Conservation (phyloP, 1,140 invertebrate genomes). For the Drosophila bocki region DNA sequence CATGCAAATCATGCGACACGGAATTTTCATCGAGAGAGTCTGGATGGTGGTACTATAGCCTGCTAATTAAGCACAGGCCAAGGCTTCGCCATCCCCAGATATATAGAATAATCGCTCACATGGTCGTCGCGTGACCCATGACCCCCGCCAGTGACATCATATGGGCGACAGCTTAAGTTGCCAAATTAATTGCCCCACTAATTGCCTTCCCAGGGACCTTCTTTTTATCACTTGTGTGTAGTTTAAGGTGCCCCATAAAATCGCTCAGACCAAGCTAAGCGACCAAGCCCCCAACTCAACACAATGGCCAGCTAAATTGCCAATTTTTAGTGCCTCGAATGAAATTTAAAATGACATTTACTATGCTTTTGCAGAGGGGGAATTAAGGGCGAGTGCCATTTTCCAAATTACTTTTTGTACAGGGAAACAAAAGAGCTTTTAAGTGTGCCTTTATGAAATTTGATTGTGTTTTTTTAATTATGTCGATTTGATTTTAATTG, state of each 20-base stretch:
- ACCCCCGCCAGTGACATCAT: constrained; percentile 62
- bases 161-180: constrained; percentile 40
- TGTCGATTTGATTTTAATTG: constrained; percentile 31
- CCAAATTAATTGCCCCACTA: constrained; percentile 69
- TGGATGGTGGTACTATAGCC: constrained; percentile 17
- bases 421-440: constrained; percentile 7
- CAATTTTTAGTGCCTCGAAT: constrained; percentile 71
- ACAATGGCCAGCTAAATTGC: constrained; percentile 58
- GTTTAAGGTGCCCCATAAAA: constrained; percentile 59
- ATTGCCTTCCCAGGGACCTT: constrained; percentile 55
- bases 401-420: constrained; percentile 52
- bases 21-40: constrained; percentile 40
- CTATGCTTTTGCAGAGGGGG: not conserved
- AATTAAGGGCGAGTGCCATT: constrained; percentile 54
- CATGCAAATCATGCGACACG: constrained; percentile 59
- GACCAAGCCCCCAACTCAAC: constrained; percentile 16
- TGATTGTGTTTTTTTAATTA: constrained; percentile 26
- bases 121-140: constrained; percentile 42
- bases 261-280: constrained; percentile 22
- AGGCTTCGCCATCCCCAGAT: constrained; percentile 21
- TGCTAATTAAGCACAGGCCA: constrained; percentile 25
- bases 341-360: constrained; percentile 65
- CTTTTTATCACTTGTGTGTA: constrained; percentile 66
- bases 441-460: constrained; percentile 19
- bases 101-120: constrained; percentile 30